Evolutionary conservation across 1,140 invertebrate genomes (phyloP).

Genomic region (Drosophila tani): DNA sequence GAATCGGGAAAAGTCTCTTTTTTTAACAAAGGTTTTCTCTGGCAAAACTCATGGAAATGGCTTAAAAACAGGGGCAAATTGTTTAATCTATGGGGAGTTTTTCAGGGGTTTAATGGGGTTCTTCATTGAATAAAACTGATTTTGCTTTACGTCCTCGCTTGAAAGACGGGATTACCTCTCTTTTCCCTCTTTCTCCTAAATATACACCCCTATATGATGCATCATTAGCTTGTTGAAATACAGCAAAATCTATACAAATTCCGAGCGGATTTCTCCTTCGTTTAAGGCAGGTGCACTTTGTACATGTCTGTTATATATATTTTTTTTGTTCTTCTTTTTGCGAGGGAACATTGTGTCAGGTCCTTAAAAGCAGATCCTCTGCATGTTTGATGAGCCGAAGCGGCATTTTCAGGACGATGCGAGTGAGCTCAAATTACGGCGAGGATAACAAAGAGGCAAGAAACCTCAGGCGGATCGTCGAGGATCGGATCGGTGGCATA

Average conservation of each 20-base stretch:
- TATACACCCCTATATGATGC: slow-evolving; percentile 16
- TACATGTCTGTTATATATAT: slow-evolving; percentile 7
- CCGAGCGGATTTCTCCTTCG: slow-evolving; percentile 21
- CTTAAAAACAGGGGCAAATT: background rate
- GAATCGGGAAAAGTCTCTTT: slow-evolving; percentile 19
- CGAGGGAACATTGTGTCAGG: slow-evolving; percentile 32
- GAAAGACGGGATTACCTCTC: slow-evolving; percentile 5
- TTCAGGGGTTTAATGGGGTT: background rate
- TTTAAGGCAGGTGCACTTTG: slow-evolving; percentile 28
- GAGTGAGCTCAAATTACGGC: slow-evolving; percentile 63
- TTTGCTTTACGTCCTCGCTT: background rate
- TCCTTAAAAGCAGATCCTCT: slow-evolving; percentile 20
- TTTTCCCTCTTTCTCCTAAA: slow-evolving; percentile 3
- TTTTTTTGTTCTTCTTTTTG: slow-evolving; percentile 12
- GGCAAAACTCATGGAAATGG: background rate
- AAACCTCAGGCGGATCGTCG: slow-evolving; percentile 32
- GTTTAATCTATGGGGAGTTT: slow-evolving; percentile 8
- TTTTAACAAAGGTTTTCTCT: background rate
- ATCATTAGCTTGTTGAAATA: slow-evolving; percentile 25
- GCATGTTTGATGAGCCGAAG: slow-evolving; percentile 8
- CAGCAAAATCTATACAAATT: slow-evolving; percentile 24
- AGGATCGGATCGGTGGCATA: slow-evolving; percentile 33
- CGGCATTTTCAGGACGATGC: slow-evolving; percentile 6
- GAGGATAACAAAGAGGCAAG: slow-evolving; percentile 19
- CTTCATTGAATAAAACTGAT: background rate